Conservation (phyloP, 2,113 vertebrate genomes). For the Danio rerio region DNA sequence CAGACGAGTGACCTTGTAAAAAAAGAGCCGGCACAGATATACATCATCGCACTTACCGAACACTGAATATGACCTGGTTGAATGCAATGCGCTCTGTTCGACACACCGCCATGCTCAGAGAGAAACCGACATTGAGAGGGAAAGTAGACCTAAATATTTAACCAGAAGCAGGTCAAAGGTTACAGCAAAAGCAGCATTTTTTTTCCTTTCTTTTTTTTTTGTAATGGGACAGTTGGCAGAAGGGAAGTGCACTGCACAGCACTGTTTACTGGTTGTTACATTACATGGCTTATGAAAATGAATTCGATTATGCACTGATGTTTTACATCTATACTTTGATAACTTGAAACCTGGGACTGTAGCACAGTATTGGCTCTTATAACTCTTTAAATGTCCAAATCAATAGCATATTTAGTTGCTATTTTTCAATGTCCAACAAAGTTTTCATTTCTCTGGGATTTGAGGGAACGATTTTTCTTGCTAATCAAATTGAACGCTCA, state of each 20-base stretch:
- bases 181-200: background rate
- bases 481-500: constrained; percentile 9
- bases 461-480: background rate
- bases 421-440: background rate
- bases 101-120: background rate
- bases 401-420: background rate
- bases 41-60: constrained; percentile 32
- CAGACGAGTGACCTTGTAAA: constrained; percentile 49
- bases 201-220: background rate
- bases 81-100: constrained; percentile 40
- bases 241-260: background rate
- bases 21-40: constrained; percentile 22
- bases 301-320: background rate
- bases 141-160: constrained; percentile 18
- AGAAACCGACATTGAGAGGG: background rate
- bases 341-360: background rate
- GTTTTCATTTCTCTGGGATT: constrained; percentile 5
- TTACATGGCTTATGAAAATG: background rate
- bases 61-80: constrained; percentile 24
- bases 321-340: background rate
- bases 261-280: background rate
- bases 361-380: background rate
- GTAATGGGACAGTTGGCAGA: background rate
- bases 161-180: constrained; percentile 5
- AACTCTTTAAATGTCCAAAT: background rate